Evolutionary conservation across 2,888 invertebrate species (phyloP), one percentile per base, ranked within the genome.

Genomic region (Folsomia candida): DNA sequence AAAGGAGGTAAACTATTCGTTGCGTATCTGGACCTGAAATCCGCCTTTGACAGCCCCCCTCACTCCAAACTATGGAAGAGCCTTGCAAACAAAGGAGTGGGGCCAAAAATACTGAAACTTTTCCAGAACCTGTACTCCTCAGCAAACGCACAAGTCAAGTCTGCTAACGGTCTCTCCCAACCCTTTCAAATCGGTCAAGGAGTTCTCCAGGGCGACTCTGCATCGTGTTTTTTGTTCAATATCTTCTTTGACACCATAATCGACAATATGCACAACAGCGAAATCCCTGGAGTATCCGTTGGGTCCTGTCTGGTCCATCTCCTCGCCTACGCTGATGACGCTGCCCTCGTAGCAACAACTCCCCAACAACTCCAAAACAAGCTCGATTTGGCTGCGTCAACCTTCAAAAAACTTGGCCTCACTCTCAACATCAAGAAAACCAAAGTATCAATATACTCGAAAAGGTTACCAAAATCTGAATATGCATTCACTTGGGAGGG

Each of bases 11-110:
- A 71, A 69, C 24, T 80, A 2, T 80, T 67, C 58, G 71, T 69
- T 60, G 22, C 74, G 2, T 80, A 80, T 65, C 63, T 80, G 11
- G 80, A 80, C 51, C 76, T 80, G 20, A 60, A 63, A 9, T 60
- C 67, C 29, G 72, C 68, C 20, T 80, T 80, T 54, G 78, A 77
- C 57, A 72, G 72, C 1, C 68, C 80, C 0, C 51, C 28, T 0
- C 78, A 80, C 58, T 20, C 58, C 0, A 58, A 74, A 25, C 76
- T 80, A 0, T 79, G 51, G 76, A 28, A 64, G 9, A 74, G 72
- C 63, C 29, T 79, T 6, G 4, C 70, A 2, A 22, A 51, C 1
- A 25, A 64, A 1, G 71, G 70, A 51, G 37, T 76, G 18, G 75
- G 74, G 51, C 9, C 67, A 11, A 78, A 79, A 68, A 63, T 76